Percentiles rank a stretch among this genome's conserved stretches.
These are phyloP conservation scores for Pogonognathellus flavescens DNA, from an alignment of 1,140 invertebrate species.

Conservation along the genomic window DNA sequence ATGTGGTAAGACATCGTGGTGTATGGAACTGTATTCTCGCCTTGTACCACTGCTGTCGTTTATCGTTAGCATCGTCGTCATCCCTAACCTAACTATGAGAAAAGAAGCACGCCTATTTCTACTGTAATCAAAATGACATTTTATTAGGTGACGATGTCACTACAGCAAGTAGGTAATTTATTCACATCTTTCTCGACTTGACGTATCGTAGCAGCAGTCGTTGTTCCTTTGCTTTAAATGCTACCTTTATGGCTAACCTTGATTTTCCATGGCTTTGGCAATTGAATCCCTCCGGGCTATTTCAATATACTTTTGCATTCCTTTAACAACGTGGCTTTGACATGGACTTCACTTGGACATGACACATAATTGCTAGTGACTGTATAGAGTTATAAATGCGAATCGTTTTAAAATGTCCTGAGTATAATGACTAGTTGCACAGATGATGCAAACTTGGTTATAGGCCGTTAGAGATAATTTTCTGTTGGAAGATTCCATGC, in stretches of 20 bases:
- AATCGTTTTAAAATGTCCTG: too few species aligned
- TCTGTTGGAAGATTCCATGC: too few species aligned
- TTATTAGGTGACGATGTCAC: constrained; percentile 49
- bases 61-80: neutral
- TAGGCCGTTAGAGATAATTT: too few species aligned
- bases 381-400: neutral
- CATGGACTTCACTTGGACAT: neutral
- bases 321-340: neutral
- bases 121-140: constrained; percentile 40
- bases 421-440: too few species aligned
- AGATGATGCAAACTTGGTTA: too few species aligned
- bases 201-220: neutral
- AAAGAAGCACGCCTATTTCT: constrained; percentile 30
- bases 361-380: neutral
- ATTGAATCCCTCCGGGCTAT: constrained; percentile 1
- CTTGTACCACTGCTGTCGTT: neutral
- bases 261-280: neutral
- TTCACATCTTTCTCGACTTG: constrained; percentile 12
- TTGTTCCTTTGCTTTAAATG: neutral
- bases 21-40: constrained; percentile 21
- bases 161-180: constrained; percentile 38
- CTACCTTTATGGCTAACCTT: constrained; percentile 16
- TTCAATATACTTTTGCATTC: neutral
- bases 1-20: constrained; percentile 12
- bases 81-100: constrained; percentile 35